A percentile compares a stretch with the other conserved stretches of the same genome.
phyloP scores from a whole-genome alignment of 2,113 vertebrate species.

The Python bivittatus region DNA sequence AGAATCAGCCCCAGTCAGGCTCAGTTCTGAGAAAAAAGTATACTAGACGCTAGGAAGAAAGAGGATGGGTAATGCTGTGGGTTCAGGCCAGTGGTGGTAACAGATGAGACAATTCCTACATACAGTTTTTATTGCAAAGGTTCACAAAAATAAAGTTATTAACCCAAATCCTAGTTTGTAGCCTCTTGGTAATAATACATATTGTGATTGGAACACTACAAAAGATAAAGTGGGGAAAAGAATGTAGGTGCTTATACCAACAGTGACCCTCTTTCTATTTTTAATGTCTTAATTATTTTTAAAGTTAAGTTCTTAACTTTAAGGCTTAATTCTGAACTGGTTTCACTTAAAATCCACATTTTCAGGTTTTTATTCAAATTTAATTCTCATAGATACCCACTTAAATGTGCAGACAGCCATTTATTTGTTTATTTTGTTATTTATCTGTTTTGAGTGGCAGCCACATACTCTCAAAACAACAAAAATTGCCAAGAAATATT shows the following conservation, averaged over 20 bases:
- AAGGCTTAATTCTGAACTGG: constrained; percentile 8
- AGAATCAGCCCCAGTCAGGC: not conserved
- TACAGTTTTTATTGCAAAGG: not conserved
- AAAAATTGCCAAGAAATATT: not conserved
- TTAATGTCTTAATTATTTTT: not conserved
- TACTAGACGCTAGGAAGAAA: not conserved
- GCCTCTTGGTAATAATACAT: not conserved
- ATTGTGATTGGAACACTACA: not conserved
- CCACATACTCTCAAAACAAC: not conserved
- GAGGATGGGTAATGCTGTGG: not conserved
- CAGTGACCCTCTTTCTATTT: not conserved
- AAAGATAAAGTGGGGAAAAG: not conserved
- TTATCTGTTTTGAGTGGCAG: not conserved
- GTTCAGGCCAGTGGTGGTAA: not conserved
- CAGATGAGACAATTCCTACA: not conserved
- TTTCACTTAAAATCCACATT: not conserved
- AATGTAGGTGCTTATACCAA: not conserved
- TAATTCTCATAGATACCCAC: not conserved
- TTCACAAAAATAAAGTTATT: not conserved
- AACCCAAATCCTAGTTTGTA: not conserved
- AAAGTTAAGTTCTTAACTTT: not conserved
- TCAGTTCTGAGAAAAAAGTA: not conserved
- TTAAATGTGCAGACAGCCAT: not conserved
- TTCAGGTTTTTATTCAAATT: constrained; percentile 19
- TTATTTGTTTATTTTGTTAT: not conserved